phyloP scores from a whole-genome alignment of 1,140 invertebrate genomes.

The Anastatus disparis region DNA sequence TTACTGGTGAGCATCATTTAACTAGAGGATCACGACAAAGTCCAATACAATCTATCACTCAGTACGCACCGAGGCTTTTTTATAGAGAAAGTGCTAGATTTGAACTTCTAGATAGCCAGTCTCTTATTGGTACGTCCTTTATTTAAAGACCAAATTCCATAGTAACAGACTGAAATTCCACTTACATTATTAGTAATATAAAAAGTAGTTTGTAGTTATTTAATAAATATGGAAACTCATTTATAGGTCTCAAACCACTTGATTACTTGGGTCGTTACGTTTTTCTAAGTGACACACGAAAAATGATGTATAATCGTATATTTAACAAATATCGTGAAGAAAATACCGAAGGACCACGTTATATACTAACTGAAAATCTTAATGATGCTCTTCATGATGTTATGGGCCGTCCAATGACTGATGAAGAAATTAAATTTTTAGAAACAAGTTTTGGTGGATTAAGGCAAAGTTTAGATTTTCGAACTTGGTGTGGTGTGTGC shows the following conservation, averaged over 20 bases:
- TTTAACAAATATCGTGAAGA: constrained; percentile 67
- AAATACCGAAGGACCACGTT: constrained; percentile 48
- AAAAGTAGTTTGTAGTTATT: too few species aligned
- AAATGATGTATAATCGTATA: constrained; percentile 70
- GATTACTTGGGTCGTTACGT: constrained; percentile 73
- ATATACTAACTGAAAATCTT: constrained; percentile 62
- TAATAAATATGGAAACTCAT: not conserved
- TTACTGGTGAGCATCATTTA: constrained; percentile 54
- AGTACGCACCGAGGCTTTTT: constrained; percentile 71
- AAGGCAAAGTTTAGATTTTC: constrained; percentile 69
- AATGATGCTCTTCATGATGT: constrained; percentile 70
- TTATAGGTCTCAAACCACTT: constrained; percentile 71
- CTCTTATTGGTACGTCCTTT: constrained; percentile 64
- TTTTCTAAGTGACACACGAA: constrained; percentile 71
- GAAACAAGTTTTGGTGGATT: constrained; percentile 67
- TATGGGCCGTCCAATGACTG: constrained; percentile 70
- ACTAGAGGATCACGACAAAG: constrained; percentile 48
- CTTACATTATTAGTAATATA: too few species aligned
- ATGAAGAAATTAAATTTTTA: constrained; percentile 59
- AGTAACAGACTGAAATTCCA: too few species aligned
- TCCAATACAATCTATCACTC: constrained; percentile 60
- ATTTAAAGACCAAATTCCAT: too few species aligned
- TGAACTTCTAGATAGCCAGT: constrained; percentile 72
- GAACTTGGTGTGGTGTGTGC: constrained; percentile 76
- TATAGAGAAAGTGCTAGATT: constrained; percentile 73